Evolutionary conservation across 1,140 invertebrate species (phyloP), one percentile per base, ranked within the genome.

Genomic region (Trichoplusia ni): DNA sequence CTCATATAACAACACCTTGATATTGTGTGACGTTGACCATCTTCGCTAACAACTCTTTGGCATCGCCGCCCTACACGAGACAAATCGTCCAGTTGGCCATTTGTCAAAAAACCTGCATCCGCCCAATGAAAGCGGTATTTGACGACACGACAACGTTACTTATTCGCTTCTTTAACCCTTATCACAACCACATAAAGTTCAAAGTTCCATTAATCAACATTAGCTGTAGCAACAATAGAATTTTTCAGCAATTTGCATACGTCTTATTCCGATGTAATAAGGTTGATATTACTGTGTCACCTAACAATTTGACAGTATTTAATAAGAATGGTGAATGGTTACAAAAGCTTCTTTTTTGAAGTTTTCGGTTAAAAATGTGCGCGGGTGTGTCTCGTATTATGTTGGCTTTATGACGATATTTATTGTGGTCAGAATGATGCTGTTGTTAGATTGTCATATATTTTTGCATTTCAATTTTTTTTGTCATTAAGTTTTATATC

Each of bases 71-170:
- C 84, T 79, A 77, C 79, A 68, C 74, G 82, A 90, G 85, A 90
- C 85, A 90, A 90, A 90, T 86, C 84, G 84, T 70, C 77, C 67
- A 74, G 81, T 77, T 84, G 82, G 82, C 81, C 84, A 90, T 90
- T 90, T 90, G 77, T 90, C 87, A 90, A 87, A 90, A 87, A 86
- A 84, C 82, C 82, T 90, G 84, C 81, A 86, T 90, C 87, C 87
- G 87, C 77, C 77, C 67, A 74, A 71, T 81, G 79, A 85, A 90
- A 86, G 80, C 79, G 82, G 79, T 73, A 73, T 83, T 88, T 84
- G 82, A 85, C 46, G 58, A 69, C 60, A 69, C 62, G 38, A 56
- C 73, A 75, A 71, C 60, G 46, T 71, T 60, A 44, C 42, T 23
- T 56, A 62, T 60, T 59, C 51, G 65, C 56, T 9, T 38, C 18